Evolutionary conservation across 2,113 vertebrate genomes (phyloP).

Genomic region (Gorsachius goisagi): DNA sequence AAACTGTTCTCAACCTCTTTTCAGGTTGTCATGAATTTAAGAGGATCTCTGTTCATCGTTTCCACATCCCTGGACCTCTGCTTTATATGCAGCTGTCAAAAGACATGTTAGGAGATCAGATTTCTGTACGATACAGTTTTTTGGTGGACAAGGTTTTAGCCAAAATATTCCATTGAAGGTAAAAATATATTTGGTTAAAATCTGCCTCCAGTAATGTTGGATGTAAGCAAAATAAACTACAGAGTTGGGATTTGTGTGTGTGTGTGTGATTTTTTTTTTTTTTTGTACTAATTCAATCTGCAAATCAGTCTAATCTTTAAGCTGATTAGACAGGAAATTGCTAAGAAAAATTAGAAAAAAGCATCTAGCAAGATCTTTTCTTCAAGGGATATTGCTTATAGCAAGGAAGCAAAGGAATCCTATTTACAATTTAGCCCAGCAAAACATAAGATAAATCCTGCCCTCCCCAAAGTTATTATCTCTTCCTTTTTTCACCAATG

Average conservation of each 20-base stretch:
- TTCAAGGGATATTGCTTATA: background rate
- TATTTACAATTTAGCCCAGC: background rate
- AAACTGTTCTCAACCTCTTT: conserved; percentile 29
- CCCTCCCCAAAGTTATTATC: background rate
- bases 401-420: background rate
- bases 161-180: background rate
- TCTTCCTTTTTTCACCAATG: background rate
- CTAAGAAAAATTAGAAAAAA: background rate
- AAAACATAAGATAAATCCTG: background rate
- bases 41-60: background rate
- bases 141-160: background rate
- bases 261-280: background rate
- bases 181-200: background rate
- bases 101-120: background rate
- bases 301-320: background rate
- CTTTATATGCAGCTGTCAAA: background rate
- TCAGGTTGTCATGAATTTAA: conserved; percentile 32
- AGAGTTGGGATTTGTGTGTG: rapidly evolving
- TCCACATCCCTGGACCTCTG: background rate
- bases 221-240: background rate
- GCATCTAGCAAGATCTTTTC: background rate
- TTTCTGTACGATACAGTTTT: background rate
- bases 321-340: background rate
- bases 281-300: background rate
- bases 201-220: background rate